Percentiles rank a stretch among this genome's conserved stretches.
phyloP scores from a whole-genome alignment of 2,888 invertebrate species.

The Mechanitis messenoides region DNA sequence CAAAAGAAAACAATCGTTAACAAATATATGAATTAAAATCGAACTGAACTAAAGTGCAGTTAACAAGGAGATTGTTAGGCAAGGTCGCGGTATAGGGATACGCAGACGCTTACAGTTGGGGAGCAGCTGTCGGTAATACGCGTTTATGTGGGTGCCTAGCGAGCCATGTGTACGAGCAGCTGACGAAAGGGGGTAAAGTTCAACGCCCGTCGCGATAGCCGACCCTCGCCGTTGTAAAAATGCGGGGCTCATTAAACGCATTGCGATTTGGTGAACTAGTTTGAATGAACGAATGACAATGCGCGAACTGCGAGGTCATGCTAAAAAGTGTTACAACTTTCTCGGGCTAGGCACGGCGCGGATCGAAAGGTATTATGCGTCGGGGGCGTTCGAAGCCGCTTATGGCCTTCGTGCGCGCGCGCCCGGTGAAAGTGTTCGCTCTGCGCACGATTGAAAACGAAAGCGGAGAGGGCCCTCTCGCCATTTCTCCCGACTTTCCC shows the following conservation, averaged over 20 bases:
- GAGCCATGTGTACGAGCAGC: constrained; percentile 71
- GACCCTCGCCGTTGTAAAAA: constrained; percentile 50
- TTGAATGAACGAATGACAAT: constrained; percentile 64
- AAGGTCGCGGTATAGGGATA: constrained; percentile 60
- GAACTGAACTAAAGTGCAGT: constrained; percentile 10
- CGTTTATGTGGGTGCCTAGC: constrained; percentile 49
- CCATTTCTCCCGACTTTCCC: constrained; percentile 76
- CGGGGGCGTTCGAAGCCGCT: constrained; percentile 55
- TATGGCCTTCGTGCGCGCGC: constrained; percentile 59
- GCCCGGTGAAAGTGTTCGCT: constrained; percentile 70
- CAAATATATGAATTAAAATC: constrained; percentile 16
- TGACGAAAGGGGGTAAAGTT: constrained; percentile 70
- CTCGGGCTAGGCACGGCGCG: constrained; percentile 58
- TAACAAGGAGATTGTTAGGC: constrained; percentile 62
- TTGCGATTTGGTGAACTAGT: constrained; percentile 65
- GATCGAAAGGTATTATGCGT: constrained; percentile 60
- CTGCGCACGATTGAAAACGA: constrained; percentile 71
- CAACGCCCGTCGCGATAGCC: constrained; percentile 60
- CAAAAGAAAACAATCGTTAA: constrained; percentile 58
- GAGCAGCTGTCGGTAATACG: constrained; percentile 64
- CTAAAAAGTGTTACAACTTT: constrained; percentile 76
- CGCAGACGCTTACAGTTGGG: constrained; percentile 40
- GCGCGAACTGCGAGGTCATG: constrained; percentile 71
- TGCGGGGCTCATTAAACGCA: constrained; percentile 43
- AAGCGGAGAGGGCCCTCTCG: constrained; percentile 73